These are phyloP conservation scores for Sardinella longiceps DNA, from an alignment of 2,797 vertebrate species.

Conservation along the genomic window DNA sequence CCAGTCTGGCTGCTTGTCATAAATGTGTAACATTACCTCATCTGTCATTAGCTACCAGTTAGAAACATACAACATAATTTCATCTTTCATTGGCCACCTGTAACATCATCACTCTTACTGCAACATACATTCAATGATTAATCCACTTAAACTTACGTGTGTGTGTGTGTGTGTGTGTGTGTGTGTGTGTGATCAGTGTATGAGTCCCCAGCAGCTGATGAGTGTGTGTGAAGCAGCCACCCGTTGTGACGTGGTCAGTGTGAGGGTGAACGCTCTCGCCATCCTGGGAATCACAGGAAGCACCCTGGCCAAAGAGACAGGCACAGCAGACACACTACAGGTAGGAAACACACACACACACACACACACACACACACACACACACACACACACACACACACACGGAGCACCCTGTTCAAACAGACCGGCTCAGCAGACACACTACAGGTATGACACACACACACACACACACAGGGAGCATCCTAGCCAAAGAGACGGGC, in stretches of 20 bases:
- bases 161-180: constrained; percentile 6
- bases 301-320: constrained; percentile 84
- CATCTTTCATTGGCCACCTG: background rate
- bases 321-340: constrained; percentile 85
- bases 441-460: background rate
- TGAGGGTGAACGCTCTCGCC: constrained; percentile 89
- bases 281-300: constrained; percentile 95
- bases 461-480: background rate
- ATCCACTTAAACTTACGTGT: too few relatives aligned
- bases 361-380: constrained; percentile 3
- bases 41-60: background rate
- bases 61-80: background rate
- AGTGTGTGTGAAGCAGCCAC: constrained; percentile 83
- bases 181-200: constrained; percentile 73
- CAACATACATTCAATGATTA: too few relatives aligned
- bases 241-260: constrained; percentile 78
- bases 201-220: constrained; percentile 91
- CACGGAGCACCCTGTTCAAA: too few relatives aligned
- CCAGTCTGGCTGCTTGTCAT: too few relatives aligned
- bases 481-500: too few relatives aligned
- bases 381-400: background rate
- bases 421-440: too few relatives aligned
- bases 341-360: constrained; percentile 66
- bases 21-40: background rate
- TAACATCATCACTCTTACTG: background rate